These are phyloP conservation scores for Desmodus rotundus DNA, from an alignment of 2,113 vertebrate genomes.

Conservation along the genomic window DNA sequence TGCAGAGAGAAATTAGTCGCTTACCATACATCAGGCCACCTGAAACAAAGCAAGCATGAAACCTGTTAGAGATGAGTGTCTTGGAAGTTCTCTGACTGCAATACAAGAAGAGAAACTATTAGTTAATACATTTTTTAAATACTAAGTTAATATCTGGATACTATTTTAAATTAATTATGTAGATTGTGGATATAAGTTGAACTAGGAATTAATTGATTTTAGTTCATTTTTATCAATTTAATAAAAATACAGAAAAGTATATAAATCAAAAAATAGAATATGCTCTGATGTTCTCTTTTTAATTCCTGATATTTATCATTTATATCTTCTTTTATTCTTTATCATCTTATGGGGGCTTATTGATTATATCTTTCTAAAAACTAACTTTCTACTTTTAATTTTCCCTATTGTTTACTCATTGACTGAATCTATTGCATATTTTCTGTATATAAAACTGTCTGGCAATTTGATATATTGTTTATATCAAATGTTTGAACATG, in stretches of 20 bases:
- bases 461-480: not conserved
- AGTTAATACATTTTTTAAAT: not conserved
- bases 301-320: not conserved
- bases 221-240: not conserved
- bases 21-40: not conserved
- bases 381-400: not conserved
- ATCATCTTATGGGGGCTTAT: not conserved
- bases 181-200: not conserved
- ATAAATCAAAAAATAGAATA: not conserved
- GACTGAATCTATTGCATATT: not conserved
- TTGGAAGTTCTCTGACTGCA: not conserved
- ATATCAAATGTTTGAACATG: not conserved
- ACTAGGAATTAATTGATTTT: not conserved
- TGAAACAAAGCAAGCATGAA: not conserved
- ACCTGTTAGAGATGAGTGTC: not conserved
- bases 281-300: not conserved
- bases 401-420: not conserved
- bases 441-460: not conserved
- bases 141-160: not conserved
- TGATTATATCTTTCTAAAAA: not conserved
- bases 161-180: not conserved
- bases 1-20: not conserved
- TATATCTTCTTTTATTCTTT: not conserved
- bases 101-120: not conserved
- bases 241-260: not conserved